Evolutionary conservation across 2,888 invertebrate species (phyloP), one percentile per base, ranked within the genome.

Genomic region (Busseola fusca): DNA sequence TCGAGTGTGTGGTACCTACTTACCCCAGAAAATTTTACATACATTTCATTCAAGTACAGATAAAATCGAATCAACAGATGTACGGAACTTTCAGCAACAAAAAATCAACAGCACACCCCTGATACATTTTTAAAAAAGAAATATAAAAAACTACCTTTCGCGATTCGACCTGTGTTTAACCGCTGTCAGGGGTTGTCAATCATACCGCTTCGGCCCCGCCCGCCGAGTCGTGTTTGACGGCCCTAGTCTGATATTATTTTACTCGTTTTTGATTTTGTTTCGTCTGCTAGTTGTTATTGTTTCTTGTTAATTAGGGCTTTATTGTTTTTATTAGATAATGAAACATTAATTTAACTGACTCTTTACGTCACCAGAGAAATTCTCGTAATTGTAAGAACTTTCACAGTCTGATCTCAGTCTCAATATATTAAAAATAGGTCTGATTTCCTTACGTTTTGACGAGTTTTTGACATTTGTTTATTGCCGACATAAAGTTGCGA

Each of bases 131-230:
- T 52, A 73, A 84, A 85, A 87, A 86, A 85, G 76, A 71, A 83
- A 87, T 74, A 86, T 34, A 74, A 76, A 73, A 89, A 91, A 88
- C 87, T 57, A 86, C 84, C 91, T 91, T 94, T 95, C 93, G 95
- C 95, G 95, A 94, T 91, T 90, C 91, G 93, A 93, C 94, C 95
- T 93, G 93, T 91, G 93, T 93, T 93, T 92, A 93, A 91, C 93
- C 93, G 93, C 94, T 94, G 94, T 94, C 94, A 90, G 85, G 89
- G 85, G 89, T 87, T 94, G 95, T 93, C 95, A 95, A 94, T 94
- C 95, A 94, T 78, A 80, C 82, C 77, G 84, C 70, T 76, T 74
- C 72, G 72, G 85, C 87, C 82, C 88, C 89, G 89, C 91, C 89
- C 88, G 85, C 82, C 72, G 73, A 66, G 67, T 69, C 85, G 84